phyloP scores from a whole-genome alignment of 2,888 invertebrate genomes.

The Hypomecis punctinalis region DNA sequence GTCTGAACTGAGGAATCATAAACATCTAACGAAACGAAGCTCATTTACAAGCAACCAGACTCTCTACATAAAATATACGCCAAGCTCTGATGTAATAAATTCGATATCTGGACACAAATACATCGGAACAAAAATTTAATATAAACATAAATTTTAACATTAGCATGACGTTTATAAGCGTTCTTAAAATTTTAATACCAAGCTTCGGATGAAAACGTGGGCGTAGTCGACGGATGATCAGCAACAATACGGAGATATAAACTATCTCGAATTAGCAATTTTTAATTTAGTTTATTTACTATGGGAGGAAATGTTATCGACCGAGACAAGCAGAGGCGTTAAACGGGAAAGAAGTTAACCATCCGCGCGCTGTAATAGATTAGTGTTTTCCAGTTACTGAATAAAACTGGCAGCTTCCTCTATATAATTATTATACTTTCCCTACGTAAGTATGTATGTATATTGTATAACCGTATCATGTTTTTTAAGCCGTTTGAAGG shows the following conservation, averaged over 20 bases:
- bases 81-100: no score
- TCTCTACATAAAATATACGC: no score
- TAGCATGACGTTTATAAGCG: conserved; percentile 19
- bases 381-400: conserved; percentile 5
- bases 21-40: no score
- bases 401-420: conserved; percentile 1
- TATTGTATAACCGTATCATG: no score
- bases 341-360: conserved; percentile 26
- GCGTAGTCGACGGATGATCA: conserved; percentile 21
- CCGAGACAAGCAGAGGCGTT: conserved; percentile 25
- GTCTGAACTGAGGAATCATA: no score
- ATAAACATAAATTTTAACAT: conserved; percentile 17
- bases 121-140: conserved; percentile 8
- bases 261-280: conserved; percentile 18
- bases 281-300: conserved; percentile 9
- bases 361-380: conserved; percentile 23
- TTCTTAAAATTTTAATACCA: conserved; percentile 22
- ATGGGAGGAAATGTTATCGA: conserved; percentile 2
- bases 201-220: conserved; percentile 23
- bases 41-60: no score
- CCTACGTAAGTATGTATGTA: background rate
- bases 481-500: no score
- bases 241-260: conserved; percentile 15
- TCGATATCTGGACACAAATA: conserved; percentile 2
- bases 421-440: background rate